phyloP scores from a whole-genome alignment of 2,797 vertebrate species.

The Brotula barbata region DNA sequence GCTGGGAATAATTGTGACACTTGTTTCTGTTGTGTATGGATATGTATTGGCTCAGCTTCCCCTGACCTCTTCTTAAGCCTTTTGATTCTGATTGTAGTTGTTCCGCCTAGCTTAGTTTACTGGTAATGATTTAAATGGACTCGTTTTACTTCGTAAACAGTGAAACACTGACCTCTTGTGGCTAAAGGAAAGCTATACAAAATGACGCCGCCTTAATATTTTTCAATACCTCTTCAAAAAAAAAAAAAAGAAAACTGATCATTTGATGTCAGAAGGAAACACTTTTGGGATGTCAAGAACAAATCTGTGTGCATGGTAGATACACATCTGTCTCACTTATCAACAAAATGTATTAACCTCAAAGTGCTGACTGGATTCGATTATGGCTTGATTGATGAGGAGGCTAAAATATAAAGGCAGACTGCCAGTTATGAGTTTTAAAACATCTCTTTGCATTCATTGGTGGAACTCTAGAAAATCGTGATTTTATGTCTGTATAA shows the following conservation, averaged over 20 bases:
- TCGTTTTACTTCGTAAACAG: slow-evolving; percentile 18
- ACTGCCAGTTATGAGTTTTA: too few relatives aligned
- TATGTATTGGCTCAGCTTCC: background rate
- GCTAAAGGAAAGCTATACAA: slow-evolving; percentile 4
- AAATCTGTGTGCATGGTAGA: background rate
- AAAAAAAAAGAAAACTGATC: too few relatives aligned
- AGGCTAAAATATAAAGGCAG: too few relatives aligned
- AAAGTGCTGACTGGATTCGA: too few relatives aligned
- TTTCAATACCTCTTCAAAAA: background rate
- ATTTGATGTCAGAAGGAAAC: background rate
- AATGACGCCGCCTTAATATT: too few relatives aligned
- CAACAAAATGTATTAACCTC: background rate
- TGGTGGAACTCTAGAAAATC: too few relatives aligned
- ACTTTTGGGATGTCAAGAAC: background rate
- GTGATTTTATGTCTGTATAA: too few relatives aligned
- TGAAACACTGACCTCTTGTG: slow-evolving; percentile 70
- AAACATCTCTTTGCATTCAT: too few relatives aligned
- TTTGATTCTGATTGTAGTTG: slow-evolving; percentile 9
- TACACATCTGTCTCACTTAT: background rate
- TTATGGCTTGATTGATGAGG: too few relatives aligned
- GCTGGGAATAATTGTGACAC: slow-evolving; percentile 5
- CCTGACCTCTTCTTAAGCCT: background rate
- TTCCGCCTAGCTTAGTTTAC: too few relatives aligned
- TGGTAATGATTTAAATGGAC: too few relatives aligned
- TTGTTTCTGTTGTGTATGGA: background rate